A percentile compares a stretch with the other conserved stretches of the same genome.
These are phyloP conservation scores for Bombus breviceps DNA, from an alignment of 1,140 invertebrate species.

Conservation along the genomic window DNA sequence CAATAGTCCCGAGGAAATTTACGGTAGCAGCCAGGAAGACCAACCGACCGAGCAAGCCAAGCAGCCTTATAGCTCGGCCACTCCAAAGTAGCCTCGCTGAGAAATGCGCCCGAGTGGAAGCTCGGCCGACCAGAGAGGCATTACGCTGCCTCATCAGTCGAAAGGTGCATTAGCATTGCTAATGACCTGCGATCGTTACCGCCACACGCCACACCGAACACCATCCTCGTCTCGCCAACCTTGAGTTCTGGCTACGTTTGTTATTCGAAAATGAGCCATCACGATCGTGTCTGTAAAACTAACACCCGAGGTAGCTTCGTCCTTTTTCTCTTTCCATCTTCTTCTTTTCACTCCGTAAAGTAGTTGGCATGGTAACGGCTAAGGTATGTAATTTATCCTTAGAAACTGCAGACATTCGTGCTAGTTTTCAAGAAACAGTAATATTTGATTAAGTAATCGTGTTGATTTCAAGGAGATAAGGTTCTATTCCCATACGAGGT, in stretches of 20 bases:
- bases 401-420: background rate
- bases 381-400: background rate
- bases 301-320: background rate
- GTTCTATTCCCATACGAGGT: background rate
- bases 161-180: slow-evolving; percentile 79
- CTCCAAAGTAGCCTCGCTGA: slow-evolving; percentile 58
- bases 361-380: background rate
- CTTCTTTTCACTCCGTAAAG: background rate
- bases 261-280: slow-evolving; percentile 60
- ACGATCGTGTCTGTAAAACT: background rate
- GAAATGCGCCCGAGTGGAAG: slow-evolving; percentile 54
- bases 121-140: slow-evolving; percentile 53
- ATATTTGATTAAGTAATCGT: background rate
- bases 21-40: slow-evolving; percentile 41
- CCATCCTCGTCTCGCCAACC: slow-evolving; percentile 37
- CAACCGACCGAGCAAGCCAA: slow-evolving; percentile 9
- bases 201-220: slow-evolving; percentile 62
- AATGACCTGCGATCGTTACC: slow-evolving; percentile 77
- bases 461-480: background rate
- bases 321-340: background rate
- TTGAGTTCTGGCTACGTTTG: slow-evolving; percentile 25
- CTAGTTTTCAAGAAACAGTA: background rate
- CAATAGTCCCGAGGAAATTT: slow-evolving; percentile 67
- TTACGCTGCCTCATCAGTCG: slow-evolving; percentile 76
- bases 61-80: slow-evolving; percentile 40